Base-by-base conservation (phyloP, 1,140 invertebrate genomes). In the Stratiolaelaps scimitus region DNA sequence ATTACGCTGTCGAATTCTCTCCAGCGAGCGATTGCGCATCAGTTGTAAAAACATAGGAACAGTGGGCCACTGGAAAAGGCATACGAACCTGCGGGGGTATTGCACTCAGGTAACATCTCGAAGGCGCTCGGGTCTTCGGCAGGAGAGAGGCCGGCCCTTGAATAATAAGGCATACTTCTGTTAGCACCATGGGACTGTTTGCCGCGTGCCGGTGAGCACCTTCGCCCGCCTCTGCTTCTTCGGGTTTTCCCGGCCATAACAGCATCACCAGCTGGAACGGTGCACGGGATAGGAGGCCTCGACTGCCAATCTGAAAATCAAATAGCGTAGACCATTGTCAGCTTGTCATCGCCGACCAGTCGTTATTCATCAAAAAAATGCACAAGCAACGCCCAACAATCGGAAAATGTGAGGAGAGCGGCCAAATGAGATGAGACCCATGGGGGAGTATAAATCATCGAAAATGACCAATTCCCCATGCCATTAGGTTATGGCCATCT, bases 261-360 rank as follows among this genome's bases (percentile, higher is more conserved):
- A 60, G 34, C 53, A 60, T 60, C 26, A 60, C 53, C 20, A 60
- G 53, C 53, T 60, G 53, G 10, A 60, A 60, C 15, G 17, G 26
- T 2, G 26, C 53, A 17, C 53, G 26, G 15, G 53, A 26, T 23
- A 60, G 34, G 2, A 34, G 2, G 15, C 53, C 53, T 17, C 53
- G 53, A 60, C 53, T 20, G 4, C 53, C 53, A 15, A 60, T 34
- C 53, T 60, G 53, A 17, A 34, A 15, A 60, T 40, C 34, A 40
- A 40, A 6, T 4, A 4, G 34, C 10, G 10, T 40, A 40, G 34
- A 40, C 10, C n/a, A n/a, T n/a, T n/a, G n/a, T n/a, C n/a, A n/a
- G n/a, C n/a, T n/a, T n/a, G n/a, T n/a, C n/a, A n/a, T n/a, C n/a
- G n/a, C n/a, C n/a, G n/a, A n/a, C n/a, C n/a, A n/a, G n/a, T n/a